Conservation (phyloP, 2,888 invertebrate genomes). For the Drosophila stalkeri region DNA sequence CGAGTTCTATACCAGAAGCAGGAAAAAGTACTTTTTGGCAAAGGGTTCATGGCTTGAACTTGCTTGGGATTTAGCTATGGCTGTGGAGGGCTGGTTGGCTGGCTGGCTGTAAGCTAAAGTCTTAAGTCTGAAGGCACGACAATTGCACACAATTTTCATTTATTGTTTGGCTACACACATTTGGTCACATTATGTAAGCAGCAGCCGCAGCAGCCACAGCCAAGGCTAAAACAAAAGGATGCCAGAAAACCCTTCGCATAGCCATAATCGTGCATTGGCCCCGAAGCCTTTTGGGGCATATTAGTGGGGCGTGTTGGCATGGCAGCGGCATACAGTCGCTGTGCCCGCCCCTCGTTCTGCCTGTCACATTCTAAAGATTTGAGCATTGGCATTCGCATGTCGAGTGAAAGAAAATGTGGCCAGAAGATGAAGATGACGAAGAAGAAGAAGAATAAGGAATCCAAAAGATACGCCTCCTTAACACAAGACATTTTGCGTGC, state of each 20-base stretch:
- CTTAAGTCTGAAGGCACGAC: conserved; percentile 56
- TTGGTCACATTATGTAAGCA: conserved; percentile 73
- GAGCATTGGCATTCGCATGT: conserved; percentile 38
- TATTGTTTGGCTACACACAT: conserved; percentile 79
- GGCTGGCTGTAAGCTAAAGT: background rate
- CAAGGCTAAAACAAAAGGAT: conserved; percentile 54
- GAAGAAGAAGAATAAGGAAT: background rate
- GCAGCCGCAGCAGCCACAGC: background rate
- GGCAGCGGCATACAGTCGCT: conserved; percentile 23
- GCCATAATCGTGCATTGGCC: conserved; percentile 45
- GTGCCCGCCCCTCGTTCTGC: background rate
- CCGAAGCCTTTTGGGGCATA: conserved; percentile 12
- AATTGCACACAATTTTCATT: conserved; percentile 80
- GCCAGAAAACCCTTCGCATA: conserved; percentile 4
- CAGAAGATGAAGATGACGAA: conserved; percentile 3
- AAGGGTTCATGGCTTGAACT: conserved; percentile 10
- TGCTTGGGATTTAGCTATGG: conserved; percentile 7
- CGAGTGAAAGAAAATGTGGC: conserved; percentile 11
- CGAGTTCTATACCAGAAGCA: conserved; percentile 25
- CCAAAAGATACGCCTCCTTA: conserved; percentile 32
- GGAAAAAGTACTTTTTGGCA: conserved; percentile 31
- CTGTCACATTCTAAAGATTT: conserved; percentile 55
- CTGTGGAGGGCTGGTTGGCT: conserved; percentile 12
- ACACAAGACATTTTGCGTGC: conserved; percentile 39
- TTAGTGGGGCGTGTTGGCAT: conserved; percentile 27